Conservation (phyloP, 2,113 vertebrate genomes). For the Brienomyrus longianalis region DNA sequence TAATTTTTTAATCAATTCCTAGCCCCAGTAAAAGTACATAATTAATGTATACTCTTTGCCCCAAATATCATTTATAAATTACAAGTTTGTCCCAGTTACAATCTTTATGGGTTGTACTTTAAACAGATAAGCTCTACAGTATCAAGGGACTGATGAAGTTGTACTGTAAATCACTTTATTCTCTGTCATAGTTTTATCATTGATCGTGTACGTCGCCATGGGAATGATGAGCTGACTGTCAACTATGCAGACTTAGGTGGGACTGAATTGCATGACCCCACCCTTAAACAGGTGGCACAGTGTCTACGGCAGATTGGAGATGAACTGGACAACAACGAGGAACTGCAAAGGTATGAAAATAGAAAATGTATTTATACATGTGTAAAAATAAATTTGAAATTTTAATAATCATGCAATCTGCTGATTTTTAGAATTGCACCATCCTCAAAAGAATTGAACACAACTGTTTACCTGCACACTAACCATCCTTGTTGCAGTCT, state of each 20-base stretch:
- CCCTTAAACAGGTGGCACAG: constrained; percentile 67
- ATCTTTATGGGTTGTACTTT: background rate
- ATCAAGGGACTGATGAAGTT: background rate
- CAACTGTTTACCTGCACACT: background rate
- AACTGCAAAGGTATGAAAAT: constrained; percentile 67
- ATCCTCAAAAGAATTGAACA: background rate
- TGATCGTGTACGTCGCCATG: constrained; percentile 49
- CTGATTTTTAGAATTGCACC: background rate
- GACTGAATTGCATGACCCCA: constrained; percentile 55
- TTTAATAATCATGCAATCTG: background rate
- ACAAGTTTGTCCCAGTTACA: background rate
- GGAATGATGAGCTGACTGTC: constrained; percentile 26
- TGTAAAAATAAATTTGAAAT: background rate
- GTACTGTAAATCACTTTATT: background rate
- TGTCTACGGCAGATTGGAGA: constrained; percentile 83
- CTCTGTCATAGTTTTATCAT: constrained; percentile 54
- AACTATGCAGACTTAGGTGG: constrained; percentile 49
- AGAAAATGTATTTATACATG: background rate
- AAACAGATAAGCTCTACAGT: background rate
- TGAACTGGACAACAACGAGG: constrained; percentile 71
- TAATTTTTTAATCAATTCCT: background rate
- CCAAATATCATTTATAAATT: background rate
- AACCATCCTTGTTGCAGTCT: background rate
- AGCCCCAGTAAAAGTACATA: background rate
- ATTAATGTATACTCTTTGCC: background rate